Percentiles rank a stretch among this genome's conserved stretches.
These are phyloP conservation scores for Myrmecophaga tridactyla DNA, from an alignment of 2,113 vertebrate genomes.

Conservation along the genomic window DNA sequence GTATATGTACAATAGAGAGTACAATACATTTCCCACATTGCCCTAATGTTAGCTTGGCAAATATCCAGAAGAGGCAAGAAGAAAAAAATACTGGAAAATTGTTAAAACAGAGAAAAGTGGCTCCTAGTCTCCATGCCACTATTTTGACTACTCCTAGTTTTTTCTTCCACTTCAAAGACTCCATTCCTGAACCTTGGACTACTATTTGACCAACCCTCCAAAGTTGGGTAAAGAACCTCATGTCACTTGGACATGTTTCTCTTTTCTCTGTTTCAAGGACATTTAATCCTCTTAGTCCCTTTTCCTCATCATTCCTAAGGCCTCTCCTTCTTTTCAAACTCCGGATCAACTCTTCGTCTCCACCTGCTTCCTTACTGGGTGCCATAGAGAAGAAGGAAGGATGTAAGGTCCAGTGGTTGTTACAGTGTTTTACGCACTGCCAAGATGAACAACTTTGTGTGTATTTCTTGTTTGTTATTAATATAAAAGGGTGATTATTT, in stretches of 20 bases:
- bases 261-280: background rate
- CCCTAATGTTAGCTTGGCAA: background rate
- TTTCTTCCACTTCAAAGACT: background rate
- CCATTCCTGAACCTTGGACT: background rate
- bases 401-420: background rate
- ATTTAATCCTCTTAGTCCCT: background rate
- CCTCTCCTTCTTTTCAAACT: background rate
- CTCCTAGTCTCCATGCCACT: background rate
- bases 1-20: background rate
- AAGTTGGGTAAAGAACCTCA: background rate
- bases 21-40: background rate
- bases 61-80: background rate
- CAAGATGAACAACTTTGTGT: background rate
- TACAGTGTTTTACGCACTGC: background rate
- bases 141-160: background rate
- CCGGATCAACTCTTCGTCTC: background rate
- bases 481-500: background rate
- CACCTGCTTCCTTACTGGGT: background rate
- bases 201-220: background rate
- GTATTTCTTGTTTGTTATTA: background rate
- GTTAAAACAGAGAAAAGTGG: background rate
- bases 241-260: background rate
- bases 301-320: background rate
- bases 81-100: background rate
- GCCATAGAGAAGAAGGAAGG: background rate